Percentiles rank a stretch among this genome's conserved stretches.
phyloP scores from a whole-genome alignment of 2,888 invertebrate genomes.

The Laspeyria flexula region DNA sequence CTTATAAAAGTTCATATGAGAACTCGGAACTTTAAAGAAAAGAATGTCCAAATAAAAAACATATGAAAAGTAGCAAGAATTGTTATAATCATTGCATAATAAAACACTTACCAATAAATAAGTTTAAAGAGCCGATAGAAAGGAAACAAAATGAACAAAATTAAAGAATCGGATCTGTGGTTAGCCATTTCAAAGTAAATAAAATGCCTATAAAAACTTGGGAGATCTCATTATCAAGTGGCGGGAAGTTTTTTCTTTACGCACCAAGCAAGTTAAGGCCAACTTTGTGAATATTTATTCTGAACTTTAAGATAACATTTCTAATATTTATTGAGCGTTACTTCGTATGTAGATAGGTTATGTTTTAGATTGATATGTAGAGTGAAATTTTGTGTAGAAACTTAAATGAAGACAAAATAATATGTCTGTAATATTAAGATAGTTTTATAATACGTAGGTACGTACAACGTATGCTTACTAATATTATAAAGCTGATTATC shows the following conservation, averaged over 20 bases:
- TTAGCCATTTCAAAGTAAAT: conserved; percentile 51
- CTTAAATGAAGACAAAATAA: too few relatives aligned
- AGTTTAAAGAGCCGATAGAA: conserved; percentile 23
- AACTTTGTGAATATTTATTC: conserved; percentile 47
- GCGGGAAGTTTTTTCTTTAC: conserved; percentile 41
- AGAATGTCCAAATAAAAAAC: too few relatives aligned
- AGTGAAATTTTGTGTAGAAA: not conserved
- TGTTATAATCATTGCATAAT: not conserved
- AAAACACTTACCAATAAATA: conserved; percentile 19
- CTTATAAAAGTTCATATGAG: too few relatives aligned
- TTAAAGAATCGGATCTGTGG: conserved; percentile 40
- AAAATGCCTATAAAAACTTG: conserved; percentile 54
- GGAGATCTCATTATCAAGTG: conserved; percentile 47
- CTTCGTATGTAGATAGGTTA: not conserved
- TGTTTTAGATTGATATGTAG: not conserved
- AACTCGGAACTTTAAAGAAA: too few relatives aligned
- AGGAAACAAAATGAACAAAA: conserved; percentile 25
- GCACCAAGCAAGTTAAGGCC: conserved; percentile 30
- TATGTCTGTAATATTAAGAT: too few relatives aligned
- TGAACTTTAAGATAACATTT: conserved; percentile 35
- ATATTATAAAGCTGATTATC: too few relatives aligned
- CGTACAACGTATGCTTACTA: too few relatives aligned
- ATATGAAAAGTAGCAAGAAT: too few relatives aligned
- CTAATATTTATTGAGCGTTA: conserved; percentile 27
- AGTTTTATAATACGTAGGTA: too few relatives aligned